Percentiles rank a stretch among this genome's conserved stretches.
phyloP scores from a whole-genome alignment of 2,113 vertebrate species.

The Protobothrops flavoviridis region DNA sequence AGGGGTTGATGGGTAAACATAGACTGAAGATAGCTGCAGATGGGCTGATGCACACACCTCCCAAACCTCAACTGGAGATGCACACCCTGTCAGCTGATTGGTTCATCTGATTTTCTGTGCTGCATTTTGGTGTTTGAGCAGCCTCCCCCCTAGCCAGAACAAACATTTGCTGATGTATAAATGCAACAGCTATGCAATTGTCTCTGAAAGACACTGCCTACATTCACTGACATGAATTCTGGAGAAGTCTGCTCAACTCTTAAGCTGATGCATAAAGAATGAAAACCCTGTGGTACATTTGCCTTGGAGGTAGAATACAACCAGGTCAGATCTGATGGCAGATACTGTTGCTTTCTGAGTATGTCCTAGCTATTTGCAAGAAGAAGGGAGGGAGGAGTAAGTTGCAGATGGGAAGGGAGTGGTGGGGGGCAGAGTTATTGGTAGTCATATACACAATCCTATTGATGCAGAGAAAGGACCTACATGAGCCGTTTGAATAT shows the following conservation, averaged over 20 bases:
- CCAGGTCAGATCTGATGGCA: background rate
- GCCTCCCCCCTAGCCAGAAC: background rate
- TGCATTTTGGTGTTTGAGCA: background rate
- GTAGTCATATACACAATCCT: background rate
- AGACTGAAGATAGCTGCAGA: background rate
- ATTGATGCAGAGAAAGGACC: background rate
- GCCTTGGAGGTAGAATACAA: background rate
- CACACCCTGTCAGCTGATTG: background rate
- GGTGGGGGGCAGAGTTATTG: background rate
- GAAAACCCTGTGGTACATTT: background rate
- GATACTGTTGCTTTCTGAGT: background rate
- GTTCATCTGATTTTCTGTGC: background rate
- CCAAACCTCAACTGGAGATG: background rate
- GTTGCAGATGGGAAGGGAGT: background rate
- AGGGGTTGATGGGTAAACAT: background rate
- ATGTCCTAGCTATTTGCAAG: background rate
- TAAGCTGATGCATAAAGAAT: background rate
- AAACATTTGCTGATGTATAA: background rate
- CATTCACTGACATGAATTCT: background rate
- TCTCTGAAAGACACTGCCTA: background rate
- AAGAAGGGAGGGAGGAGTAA: background rate
- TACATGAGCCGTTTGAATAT: background rate
- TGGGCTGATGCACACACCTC: background rate
- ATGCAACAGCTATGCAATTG: background rate
- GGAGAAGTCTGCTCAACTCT: background rate